phyloP scores from a whole-genome alignment of 2,888 invertebrate species.

The Pecten maximus region DNA sequence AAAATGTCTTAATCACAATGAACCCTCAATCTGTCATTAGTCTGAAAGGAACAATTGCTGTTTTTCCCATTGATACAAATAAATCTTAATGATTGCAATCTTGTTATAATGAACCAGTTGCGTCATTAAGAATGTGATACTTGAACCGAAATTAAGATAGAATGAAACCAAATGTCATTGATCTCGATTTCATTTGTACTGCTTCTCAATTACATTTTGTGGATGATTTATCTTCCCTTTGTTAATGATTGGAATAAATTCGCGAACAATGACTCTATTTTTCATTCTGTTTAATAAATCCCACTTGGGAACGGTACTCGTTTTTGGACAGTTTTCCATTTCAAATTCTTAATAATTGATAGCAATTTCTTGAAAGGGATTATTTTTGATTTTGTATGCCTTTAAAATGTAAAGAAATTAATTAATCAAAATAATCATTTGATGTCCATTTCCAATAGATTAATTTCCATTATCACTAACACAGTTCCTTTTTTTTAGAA shows the following conservation, averaged over 20 bases:
- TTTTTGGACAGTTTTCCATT: too few relatives aligned
- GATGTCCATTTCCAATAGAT: too few relatives aligned
- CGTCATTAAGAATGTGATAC: constrained; percentile 1
- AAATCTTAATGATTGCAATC: background rate
- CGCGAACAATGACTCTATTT: background rate
- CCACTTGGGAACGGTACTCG: too few relatives aligned
- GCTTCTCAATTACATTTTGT: background rate
- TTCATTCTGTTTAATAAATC: background rate
- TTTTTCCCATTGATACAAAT: background rate
- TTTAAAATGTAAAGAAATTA: too few relatives aligned
- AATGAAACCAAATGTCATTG: background rate
- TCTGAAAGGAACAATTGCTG: background rate
- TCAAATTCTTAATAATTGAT: too few relatives aligned
- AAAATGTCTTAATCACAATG: background rate
- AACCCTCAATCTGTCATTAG: constrained; percentile 3
- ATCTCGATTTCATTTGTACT: background rate
- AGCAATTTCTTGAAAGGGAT: too few relatives aligned
- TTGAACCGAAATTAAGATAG: background rate
- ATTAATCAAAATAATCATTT: too few relatives aligned
- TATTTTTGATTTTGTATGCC: too few relatives aligned
- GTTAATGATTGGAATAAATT: background rate
- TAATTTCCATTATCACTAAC: too few relatives aligned
- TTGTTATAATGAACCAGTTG: background rate
- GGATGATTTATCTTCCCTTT: background rate
- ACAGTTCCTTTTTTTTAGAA: too few relatives aligned